Conservation (phyloP, 1,140 invertebrate genomes). For the Holotrichia oblita region DNA sequence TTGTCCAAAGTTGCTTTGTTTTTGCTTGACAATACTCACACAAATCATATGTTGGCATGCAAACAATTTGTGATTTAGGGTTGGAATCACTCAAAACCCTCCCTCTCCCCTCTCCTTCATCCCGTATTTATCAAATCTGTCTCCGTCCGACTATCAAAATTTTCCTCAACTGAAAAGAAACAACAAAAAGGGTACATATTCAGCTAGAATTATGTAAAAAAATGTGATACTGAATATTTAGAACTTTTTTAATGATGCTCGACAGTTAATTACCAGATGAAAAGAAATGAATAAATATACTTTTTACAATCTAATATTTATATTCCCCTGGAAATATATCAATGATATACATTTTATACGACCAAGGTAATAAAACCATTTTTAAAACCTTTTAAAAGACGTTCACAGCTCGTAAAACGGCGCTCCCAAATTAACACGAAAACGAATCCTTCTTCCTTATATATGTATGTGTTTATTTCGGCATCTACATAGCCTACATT, state of each 20-base stretch:
- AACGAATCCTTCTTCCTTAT: not conserved
- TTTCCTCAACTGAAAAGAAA: too few species aligned
- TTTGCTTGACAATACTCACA: too few species aligned
- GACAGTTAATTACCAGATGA: not conserved
- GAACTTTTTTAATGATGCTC: not conserved
- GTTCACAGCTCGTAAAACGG: constrained; percentile 23
- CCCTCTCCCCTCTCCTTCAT: too few species aligned
- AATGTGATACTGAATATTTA: not conserved
- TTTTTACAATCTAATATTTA: not conserved
- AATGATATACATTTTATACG: not conserved
- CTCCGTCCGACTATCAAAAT: too few species aligned
- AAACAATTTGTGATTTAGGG: too few species aligned
- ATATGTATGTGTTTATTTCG: not conserved
- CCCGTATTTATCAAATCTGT: too few species aligned
- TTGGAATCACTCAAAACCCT: too few species aligned
- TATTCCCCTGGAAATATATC: not conserved
- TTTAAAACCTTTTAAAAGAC: constrained; percentile 6
- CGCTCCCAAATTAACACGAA: not conserved
- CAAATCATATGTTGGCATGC: too few species aligned
- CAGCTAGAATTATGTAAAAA: too few species aligned
- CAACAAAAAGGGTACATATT: too few species aligned
- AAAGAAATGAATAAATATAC: not conserved
- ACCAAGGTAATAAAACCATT: not conserved
- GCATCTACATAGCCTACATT: not conserved
- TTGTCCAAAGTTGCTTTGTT: too few species aligned